These are phyloP conservation scores for Chlamydotis undulata DNA, from an alignment of 2,113 vertebrate genomes.

Conservation along the genomic window DNA sequence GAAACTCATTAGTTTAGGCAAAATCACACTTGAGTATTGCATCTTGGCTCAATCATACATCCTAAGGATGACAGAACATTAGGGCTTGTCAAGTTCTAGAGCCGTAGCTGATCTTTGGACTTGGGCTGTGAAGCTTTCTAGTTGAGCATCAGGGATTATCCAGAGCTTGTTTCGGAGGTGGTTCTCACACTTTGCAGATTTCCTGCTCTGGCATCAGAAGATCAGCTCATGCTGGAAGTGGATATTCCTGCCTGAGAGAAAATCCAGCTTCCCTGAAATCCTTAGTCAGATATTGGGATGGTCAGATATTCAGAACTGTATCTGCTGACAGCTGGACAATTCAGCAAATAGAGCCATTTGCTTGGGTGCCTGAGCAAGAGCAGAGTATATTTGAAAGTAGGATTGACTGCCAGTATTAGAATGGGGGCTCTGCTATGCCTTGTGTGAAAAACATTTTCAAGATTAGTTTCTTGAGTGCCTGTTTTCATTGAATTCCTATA, in stretches of 20 bases:
- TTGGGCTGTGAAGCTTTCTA: neutral
- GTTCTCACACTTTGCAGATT: neutral
- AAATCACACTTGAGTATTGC: neutral
- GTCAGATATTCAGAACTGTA: neutral
- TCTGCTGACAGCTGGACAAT: neutral
- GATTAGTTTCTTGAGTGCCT: neutral
- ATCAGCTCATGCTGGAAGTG: neutral
- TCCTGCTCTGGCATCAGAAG: neutral
- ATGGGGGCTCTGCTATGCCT: neutral
- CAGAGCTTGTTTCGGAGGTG: neutral
- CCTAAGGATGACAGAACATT: neutral
- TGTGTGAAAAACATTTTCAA: neutral
- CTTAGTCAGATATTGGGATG: neutral
- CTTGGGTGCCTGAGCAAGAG: neutral
- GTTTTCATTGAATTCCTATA: neutral
- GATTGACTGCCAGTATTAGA: neutral
- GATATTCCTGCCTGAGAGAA: neutral
- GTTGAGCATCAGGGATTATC: neutral
- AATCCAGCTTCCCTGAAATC: neutral
- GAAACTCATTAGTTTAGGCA: neutral
- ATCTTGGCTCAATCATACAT: neutral
- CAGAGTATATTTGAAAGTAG: neutral
- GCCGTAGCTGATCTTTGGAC: neutral
- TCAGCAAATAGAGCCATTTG: neutral
- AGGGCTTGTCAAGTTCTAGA: neutral